Evolutionary conservation across 2,113 vertebrate species (phyloP).

Genomic region (Aldabrachelys gigantea): DNA sequence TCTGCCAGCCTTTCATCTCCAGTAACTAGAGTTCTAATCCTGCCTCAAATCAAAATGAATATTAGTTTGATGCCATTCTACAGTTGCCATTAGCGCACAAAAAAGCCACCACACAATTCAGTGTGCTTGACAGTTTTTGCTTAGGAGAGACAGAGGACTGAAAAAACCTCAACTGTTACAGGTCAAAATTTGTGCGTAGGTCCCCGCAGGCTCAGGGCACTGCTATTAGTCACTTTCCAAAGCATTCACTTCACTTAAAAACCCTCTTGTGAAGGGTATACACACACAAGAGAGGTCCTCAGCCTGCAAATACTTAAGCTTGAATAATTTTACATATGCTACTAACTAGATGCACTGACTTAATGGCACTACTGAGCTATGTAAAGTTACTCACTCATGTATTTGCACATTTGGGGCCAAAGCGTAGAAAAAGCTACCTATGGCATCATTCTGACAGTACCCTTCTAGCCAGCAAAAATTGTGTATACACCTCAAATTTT

Average conservation of each 20-base stretch:
- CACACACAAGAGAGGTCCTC: not conserved
- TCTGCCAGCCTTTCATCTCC: not conserved
- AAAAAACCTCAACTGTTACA: not conserved
- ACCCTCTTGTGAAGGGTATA: not conserved
- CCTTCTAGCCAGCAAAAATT: not conserved
- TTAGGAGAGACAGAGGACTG: not conserved
- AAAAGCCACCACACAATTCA: not conserved
- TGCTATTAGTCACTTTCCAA: not conserved
- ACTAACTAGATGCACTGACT: not conserved
- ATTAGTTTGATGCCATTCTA: not conserved
- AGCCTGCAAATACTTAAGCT: not conserved
- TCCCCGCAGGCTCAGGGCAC: not conserved
- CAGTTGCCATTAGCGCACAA: not conserved
- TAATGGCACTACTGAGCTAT: not conserved
- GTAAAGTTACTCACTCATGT: not conserved
- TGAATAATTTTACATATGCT: not conserved
- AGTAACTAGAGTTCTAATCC: not conserved
- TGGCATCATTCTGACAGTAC: not conserved
- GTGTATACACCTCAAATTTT: not conserved
- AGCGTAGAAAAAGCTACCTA: not conserved
- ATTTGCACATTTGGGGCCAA: not conserved
- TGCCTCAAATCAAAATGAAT: not conserved
- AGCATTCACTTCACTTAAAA: not conserved
- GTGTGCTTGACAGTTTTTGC: not conserved
- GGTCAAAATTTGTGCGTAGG: not conserved